These are phyloP conservation scores for Enteromius anoplus DNA, from an alignment of 2,797 vertebrate species.

Conservation along the genomic window DNA sequence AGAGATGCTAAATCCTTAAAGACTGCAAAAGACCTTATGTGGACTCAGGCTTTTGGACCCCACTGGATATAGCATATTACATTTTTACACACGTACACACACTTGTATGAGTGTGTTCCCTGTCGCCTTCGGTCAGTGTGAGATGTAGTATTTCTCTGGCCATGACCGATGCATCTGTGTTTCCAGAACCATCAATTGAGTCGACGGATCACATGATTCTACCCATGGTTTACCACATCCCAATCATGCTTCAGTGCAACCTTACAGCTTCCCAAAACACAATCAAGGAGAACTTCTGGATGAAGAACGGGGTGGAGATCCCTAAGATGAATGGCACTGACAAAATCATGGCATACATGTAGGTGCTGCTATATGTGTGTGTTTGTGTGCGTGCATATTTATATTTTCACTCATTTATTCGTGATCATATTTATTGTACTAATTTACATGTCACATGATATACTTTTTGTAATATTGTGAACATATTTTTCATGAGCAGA, in stretches of 20 bases:
- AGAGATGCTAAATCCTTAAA: background rate
- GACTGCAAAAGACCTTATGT: background rate
- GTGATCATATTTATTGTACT: background rate
- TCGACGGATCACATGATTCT: slow-evolving; percentile 83
- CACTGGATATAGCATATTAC: background rate
- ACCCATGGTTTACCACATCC: slow-evolving; percentile 60
- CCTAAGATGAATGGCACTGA: slow-evolving; percentile 70
- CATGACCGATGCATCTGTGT: slow-evolving; percentile 44
- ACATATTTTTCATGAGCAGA: background rate
- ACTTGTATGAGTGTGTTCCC: background rate
- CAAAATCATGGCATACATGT: slow-evolving; percentile 86
- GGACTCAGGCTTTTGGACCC: background rate
- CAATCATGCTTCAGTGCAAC: slow-evolving; percentile 90
- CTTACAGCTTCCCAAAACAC: slow-evolving; percentile 79
- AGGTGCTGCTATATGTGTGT: slow-evolving; percentile 51
- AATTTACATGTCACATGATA: background rate
- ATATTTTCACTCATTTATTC: background rate
- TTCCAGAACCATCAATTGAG: slow-evolving; percentile 89
- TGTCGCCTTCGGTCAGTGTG: slow-evolving; percentile 20
- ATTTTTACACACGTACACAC: background rate
- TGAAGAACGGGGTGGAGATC: slow-evolving; percentile 92
- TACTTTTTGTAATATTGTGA: background rate
- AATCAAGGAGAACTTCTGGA: slow-evolving; percentile 85
- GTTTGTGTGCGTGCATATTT: background rate
- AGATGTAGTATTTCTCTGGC: slow-evolving; percentile 48